Evolutionary conservation across 2,113 vertebrate genomes (phyloP).

Genomic region (Pterocles gutturalis): DNA sequence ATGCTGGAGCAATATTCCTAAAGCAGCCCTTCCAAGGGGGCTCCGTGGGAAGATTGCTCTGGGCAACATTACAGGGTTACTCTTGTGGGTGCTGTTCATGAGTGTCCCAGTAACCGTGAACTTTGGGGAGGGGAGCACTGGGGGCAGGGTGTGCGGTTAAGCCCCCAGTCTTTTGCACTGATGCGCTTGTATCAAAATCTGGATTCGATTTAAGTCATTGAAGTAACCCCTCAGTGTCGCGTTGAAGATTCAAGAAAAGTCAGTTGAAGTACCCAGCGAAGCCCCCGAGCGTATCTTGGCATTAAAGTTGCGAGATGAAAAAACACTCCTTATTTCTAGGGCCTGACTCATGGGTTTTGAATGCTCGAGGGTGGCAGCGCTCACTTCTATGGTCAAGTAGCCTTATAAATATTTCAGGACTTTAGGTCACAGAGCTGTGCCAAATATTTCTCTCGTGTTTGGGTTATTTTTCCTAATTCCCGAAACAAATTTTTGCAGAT

Average conservation of each 20-base stretch:
- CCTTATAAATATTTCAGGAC: constrained; percentile 46
- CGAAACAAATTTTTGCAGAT: not conserved
- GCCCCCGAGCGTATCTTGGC: constrained; percentile 35
- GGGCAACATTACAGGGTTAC: not conserved
- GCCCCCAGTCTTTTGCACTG: not conserved
- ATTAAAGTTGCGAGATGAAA: constrained; percentile 13
- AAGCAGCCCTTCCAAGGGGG: not conserved
- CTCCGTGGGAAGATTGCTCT: rapidly evolving
- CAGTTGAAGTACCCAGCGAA: not conserved
- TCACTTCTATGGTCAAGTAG: constrained; percentile 26
- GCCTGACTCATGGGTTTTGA: constrained; percentile 52
- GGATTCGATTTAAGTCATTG: not conserved
- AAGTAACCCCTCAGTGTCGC: not conserved
- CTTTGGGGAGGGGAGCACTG: not conserved
- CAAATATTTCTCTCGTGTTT: not conserved
- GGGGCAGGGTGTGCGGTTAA: not conserved
- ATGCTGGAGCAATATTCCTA: not conserved
- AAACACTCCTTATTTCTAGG: constrained; percentile 26
- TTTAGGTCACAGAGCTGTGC: not conserved
- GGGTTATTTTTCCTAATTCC: not conserved
- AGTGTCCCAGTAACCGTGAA: not conserved
- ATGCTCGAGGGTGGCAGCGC: not conserved
- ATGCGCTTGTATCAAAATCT: not conserved
- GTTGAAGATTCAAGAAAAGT: not conserved
- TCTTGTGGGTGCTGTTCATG: not conserved